A percentile compares a stretch with the other conserved stretches of the same genome.
These are phyloP conservation scores for Ctenodactylus gundi DNA, from an alignment of 2,113 vertebrate species.

Conservation along the genomic window DNA sequence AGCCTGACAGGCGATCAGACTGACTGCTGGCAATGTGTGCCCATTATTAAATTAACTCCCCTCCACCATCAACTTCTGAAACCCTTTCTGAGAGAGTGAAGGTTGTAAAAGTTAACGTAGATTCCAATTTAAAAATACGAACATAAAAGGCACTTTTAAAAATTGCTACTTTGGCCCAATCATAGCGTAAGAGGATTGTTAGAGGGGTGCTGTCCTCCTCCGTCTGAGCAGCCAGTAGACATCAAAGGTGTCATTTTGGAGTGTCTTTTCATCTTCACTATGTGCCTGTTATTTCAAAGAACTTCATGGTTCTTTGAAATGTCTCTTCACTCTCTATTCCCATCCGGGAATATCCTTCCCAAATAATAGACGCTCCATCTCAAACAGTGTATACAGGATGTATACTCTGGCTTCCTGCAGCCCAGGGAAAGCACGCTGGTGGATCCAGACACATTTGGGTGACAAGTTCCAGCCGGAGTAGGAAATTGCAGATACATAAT, in stretches of 20 bases:
- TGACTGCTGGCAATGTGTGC: neutral
- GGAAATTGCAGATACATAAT: neutral
- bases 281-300: neutral
- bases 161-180: neutral
- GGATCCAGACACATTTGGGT: neutral
- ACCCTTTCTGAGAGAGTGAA: neutral
- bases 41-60: constrained; percentile 31
- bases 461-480: neutral
- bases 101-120: neutral
- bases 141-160: neutral
- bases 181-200: neutral
- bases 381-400: neutral
- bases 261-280: neutral
- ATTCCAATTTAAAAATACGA: neutral
- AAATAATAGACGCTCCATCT: neutral
- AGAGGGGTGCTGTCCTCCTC: neutral
- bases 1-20: neutral
- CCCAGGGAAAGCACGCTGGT: neutral
- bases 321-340: neutral
- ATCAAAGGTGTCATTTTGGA: constrained; percentile 5
- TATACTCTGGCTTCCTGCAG: neutral
- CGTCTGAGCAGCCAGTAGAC: neutral
- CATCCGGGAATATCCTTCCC: constrained; percentile 1
- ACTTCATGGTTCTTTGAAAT: neutral
- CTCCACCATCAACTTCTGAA: neutral